Conservation (phyloP, 2,888 invertebrate species). For the Lycocerus yunnanus region DNA sequence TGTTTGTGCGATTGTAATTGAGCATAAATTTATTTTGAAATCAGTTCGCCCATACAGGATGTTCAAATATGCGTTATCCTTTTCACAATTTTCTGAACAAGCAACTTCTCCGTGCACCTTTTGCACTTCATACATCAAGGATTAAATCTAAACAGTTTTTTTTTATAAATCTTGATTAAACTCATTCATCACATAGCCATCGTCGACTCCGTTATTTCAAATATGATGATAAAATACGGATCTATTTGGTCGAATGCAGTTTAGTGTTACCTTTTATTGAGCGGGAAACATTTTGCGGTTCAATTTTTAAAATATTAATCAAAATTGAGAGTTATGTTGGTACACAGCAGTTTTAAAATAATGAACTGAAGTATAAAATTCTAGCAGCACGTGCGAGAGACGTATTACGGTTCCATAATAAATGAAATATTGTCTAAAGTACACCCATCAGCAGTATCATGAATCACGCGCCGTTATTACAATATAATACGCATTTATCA, state of each 20-base stretch:
- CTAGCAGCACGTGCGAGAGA: conserved; percentile 29
- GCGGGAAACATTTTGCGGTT: not conserved
- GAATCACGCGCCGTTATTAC: conserved; percentile 32
- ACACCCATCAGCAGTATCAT: conserved; percentile 35
- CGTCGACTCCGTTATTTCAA: not conserved
- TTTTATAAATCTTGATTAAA: not conserved
- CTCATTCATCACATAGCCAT: not conserved
- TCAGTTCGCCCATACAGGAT: not conserved
- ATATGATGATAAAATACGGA: not conserved
- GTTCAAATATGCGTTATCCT: not conserved
- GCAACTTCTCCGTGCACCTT: not conserved
- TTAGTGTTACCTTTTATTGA: not conserved
- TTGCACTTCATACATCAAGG: not conserved
- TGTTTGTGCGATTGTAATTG: not conserved
- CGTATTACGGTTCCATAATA: conserved; percentile 28
- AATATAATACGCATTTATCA: conserved; percentile 36
- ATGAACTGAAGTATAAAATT: conserved; percentile 27
- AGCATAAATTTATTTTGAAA: not conserved
- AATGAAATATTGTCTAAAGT: conserved; percentile 35
- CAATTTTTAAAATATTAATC: conserved; percentile 1
- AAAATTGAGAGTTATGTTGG: conserved; percentile 2
- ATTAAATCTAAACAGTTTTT: not conserved
- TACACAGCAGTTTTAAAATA: conserved; percentile 26
- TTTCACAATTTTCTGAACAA: not conserved
- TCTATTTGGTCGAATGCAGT: not conserved